Evolutionary conservation across 2,113 vertebrate species (phyloP).

Genomic region (Gambusia holbrooki): DNA sequence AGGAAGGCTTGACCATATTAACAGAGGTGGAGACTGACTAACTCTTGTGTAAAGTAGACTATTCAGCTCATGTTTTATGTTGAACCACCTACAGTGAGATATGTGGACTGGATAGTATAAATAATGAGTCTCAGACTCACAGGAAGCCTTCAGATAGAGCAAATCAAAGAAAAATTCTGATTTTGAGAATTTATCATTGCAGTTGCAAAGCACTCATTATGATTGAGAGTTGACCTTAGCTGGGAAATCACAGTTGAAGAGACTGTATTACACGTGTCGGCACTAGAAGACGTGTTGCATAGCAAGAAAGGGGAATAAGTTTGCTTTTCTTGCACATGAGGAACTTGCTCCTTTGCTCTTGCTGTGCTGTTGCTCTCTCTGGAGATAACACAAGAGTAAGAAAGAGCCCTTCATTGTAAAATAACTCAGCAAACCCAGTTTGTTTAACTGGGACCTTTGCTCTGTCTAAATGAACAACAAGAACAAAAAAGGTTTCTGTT

Average conservation of each 20-base stretch:
- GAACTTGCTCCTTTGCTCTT: constrained; percentile 37
- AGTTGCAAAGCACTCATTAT: constrained; percentile 29
- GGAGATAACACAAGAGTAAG: constrained; percentile 11
- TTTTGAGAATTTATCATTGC: background rate
- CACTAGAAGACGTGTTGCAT: constrained; percentile 40
- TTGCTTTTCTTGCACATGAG: constrained; percentile 45
- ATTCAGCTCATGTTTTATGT: constrained; percentile 10
- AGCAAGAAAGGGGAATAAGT: constrained; percentile 24
- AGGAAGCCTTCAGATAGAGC: background rate
- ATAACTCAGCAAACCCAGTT: background rate
- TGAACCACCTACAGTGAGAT: constrained; percentile 16
- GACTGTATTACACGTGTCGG: constrained; percentile 38
- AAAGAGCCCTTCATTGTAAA: constrained; percentile 10
- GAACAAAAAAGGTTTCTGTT: background rate
- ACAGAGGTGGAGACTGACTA: background rate
- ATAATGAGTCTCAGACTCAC: background rate
- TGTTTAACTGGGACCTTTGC: constrained; percentile 4
- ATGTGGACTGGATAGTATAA: background rate
- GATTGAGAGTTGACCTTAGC: constrained; percentile 14
- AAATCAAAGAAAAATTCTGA: constrained; percentile 5
- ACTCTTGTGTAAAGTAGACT: background rate
- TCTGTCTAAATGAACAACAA: background rate
- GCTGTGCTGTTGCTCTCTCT: constrained; percentile 11
- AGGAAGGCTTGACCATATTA: no score
- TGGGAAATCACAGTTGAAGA: constrained; percentile 20